Evolutionary conservation across 2,113 vertebrate species (phyloP), one percentile per base, ranked within the genome.

Genomic region (Rhegmatorhina hoffmannsi): DNA sequence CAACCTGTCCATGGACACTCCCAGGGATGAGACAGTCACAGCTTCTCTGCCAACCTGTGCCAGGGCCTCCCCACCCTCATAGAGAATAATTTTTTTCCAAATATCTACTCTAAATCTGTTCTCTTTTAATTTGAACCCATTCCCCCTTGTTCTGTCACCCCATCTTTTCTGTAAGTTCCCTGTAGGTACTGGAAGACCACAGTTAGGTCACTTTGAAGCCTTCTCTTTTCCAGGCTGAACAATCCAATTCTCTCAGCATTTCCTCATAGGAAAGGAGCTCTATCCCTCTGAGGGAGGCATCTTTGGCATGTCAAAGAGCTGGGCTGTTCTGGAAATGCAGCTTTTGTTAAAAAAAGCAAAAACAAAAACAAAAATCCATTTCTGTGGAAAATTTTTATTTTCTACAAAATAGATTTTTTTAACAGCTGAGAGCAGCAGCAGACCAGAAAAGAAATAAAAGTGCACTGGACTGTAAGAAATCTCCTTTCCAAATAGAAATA

Each of bases 11-110:
- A 38, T 67, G 59, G 23, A 1, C 28, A 44, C 17, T 50, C 1
- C 13, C 53, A 46, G 62, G 38, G 53, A 13, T 60, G 55, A 24
- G 29, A 17, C 53, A 82, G 50, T 36, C 34, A 7, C 50, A 79
- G 25, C 43, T 79, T 0, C 40, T 56, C 58, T 58, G 59, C 26
- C 21, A 66, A 14, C 50, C 62, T 53, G n/a, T 53, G 20, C 69
- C 69, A 75, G 38, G 17, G 13, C 4, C 17, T 46, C 0, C 0
- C 46, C 29, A 31, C 11, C 24, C 13, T 60, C 6, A 2, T 40
- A 47, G 16, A 43, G 40, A 43, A 43, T 12, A 17, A 12, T 31
- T 31, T 53, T 53, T 38, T 82, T 68, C n/a, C 47, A 26, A 13
- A 25, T 55, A 76, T 12, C 24, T 53, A 15, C 53, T 62, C 19